A percentile compares a stretch with the other conserved stretches of the same genome.
Evolutionary conservation across 2,113 vertebrate genomes (phyloP).

Genomic region (Tetrax tetrax): DNA sequence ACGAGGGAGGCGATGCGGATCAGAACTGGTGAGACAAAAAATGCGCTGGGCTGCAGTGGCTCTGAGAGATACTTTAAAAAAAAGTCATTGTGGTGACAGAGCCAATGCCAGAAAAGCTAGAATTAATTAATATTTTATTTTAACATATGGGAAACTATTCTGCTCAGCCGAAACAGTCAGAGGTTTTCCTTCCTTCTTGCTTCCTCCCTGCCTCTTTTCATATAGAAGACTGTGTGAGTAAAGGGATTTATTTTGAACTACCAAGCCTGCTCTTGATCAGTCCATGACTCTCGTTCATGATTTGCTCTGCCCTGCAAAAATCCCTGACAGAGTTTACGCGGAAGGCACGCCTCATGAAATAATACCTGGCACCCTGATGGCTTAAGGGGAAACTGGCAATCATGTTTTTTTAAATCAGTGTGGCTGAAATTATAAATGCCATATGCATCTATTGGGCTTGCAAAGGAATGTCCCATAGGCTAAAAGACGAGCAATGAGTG

Average conservation of each 20-base stretch:
- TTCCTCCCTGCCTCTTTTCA: background rate
- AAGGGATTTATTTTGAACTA: conserved; percentile 4
- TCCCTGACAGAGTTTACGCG: background rate
- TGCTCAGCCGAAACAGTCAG: background rate
- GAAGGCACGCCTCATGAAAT: background rate
- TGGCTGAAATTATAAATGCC: background rate
- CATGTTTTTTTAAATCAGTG: background rate
- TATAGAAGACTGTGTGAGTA: background rate
- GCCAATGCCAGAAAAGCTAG: background rate
- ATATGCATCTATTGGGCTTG: background rate
- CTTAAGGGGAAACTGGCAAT: background rate
- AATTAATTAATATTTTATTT: conserved; percentile 71
- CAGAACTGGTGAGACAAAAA: background rate
- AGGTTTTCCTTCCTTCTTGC: background rate
- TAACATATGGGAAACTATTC: conserved; percentile 33
- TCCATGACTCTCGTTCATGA: background rate
- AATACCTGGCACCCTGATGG: background rate
- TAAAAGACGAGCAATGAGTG: background rate
- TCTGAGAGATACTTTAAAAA: background rate
- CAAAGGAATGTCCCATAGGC: background rate
- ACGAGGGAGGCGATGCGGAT: fast-evolving
- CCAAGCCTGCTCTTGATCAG: background rate
- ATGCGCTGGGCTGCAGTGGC: background rate
- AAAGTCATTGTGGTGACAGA: background rate
- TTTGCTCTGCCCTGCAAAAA: background rate